phyloP scores from a whole-genome alignment of 2,113 vertebrate genomes.

The Sinocyclocheilus rhinocerous region DNA sequence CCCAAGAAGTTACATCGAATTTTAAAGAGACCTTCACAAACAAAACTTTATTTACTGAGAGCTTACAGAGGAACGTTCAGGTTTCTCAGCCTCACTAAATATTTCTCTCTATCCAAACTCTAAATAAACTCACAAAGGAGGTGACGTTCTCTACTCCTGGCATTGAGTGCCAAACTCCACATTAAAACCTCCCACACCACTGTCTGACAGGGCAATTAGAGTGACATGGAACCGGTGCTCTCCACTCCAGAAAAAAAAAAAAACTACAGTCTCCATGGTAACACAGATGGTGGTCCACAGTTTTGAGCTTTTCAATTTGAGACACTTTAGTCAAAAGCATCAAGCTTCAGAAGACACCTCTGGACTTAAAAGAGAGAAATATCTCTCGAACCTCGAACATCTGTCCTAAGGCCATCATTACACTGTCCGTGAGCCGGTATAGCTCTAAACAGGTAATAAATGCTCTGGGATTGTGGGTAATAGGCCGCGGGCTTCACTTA shows the following conservation, averaged over 20 bases:
- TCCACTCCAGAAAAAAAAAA: conserved; percentile 45
- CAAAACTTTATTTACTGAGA: conserved; percentile 1
- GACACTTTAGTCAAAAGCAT: conserved; percentile 55
- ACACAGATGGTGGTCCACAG: conserved; percentile 60
- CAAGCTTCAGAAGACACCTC: conserved; percentile 38
- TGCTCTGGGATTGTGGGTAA: conserved; percentile 69
- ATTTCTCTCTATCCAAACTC: neutral
- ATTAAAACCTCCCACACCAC: conserved; percentile 28
- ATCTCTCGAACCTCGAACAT: conserved; percentile 48
- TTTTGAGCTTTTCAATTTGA: conserved; percentile 60
- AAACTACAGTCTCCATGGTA: conserved; percentile 65
- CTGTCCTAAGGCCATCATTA: conserved; percentile 62
- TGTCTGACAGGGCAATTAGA: conserved; percentile 57
- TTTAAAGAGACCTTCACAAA: neutral
- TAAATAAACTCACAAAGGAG: conserved; percentile 31
- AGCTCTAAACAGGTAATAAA: conserved; percentile 67
- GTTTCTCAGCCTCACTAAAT: neutral
- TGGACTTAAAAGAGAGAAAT: conserved; percentile 37
- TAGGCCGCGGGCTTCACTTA: conserved; percentile 61
- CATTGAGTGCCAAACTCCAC: conserved; percentile 53
- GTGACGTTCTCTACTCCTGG: conserved; percentile 26
- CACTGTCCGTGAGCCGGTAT: conserved; percentile 48
- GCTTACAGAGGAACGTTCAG: neutral
- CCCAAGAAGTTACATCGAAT: neutral
- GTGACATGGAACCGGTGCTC: conserved; percentile 60